phyloP scores from a whole-genome alignment of 2,797 vertebrate genomes.

The Heliangelus exortis region DNA sequence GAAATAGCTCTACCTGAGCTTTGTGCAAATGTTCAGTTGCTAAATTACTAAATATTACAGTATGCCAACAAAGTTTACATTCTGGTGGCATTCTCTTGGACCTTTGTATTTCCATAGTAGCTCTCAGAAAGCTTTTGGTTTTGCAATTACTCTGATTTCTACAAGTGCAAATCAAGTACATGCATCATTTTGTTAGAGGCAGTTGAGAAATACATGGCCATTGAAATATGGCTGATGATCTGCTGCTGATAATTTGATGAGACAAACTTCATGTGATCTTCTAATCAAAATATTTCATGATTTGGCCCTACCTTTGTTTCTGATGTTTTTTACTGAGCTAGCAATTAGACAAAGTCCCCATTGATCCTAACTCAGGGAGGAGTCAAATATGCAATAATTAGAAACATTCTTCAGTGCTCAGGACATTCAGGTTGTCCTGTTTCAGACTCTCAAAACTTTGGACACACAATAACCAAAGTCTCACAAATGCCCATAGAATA shows the following conservation, averaged over 20 bases:
- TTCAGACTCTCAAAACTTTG: background rate
- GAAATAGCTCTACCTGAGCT: slow-evolving; percentile 51
- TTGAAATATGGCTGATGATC: background rate
- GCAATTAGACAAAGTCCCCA: background rate
- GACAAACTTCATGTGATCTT: background rate
- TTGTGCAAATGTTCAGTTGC: slow-evolving; percentile 40
- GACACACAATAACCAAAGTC: background rate
- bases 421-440: background rate
- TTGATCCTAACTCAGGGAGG: background rate
- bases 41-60: slow-evolving; percentile 40
- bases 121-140: background rate
- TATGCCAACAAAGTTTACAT: slow-evolving; percentile 21
- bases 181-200: background rate
- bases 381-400: background rate
- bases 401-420: background rate
- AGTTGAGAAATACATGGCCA: background rate
- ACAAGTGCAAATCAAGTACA: background rate
- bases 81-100: background rate
- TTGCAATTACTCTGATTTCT: background rate
- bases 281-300: background rate
- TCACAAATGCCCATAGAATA: background rate
- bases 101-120: background rate
- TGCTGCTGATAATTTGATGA: background rate
- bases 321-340: background rate
- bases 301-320: background rate